Evolutionary conservation across 1,140 invertebrate species (phyloP).

Genomic region (Lordiphosa clarofinis): DNA sequence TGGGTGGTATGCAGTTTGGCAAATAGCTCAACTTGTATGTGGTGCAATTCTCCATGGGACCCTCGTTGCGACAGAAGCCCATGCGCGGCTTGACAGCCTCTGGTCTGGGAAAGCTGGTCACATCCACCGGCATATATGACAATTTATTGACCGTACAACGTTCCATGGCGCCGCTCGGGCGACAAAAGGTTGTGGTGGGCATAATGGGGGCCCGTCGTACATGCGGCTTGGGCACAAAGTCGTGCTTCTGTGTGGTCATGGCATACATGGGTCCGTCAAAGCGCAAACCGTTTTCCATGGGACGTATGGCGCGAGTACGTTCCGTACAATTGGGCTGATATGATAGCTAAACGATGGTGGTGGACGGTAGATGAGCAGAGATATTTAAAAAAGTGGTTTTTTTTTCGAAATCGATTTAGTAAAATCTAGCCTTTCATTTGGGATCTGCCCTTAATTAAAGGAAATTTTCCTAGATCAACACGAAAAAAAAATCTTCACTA

Average conservation of each 20-base stretch:
- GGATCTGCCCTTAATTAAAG: too few relatives aligned
- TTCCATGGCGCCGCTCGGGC: constrained; percentile 80
- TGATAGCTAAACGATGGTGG: constrained; percentile 78
- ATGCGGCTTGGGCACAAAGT: constrained; percentile 85
- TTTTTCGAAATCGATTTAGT: background rate
- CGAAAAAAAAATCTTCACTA: too few relatives aligned
- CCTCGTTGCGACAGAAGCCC: constrained; percentile 56
- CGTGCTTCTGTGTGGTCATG: constrained; percentile 86
- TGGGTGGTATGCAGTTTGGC: constrained; percentile 80
- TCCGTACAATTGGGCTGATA: constrained; percentile 81
- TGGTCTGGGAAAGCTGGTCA: constrained; percentile 53
- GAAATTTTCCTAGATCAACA: too few relatives aligned
- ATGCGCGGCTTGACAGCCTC: constrained; percentile 42
- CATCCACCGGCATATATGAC: constrained; percentile 81
- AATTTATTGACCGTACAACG: constrained; percentile 81
- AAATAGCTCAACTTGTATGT: constrained; percentile 82
- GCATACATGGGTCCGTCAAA: constrained; percentile 86
- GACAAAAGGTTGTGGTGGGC: constrained; percentile 81
- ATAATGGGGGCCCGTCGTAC: constrained; percentile 81
- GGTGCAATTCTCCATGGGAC: constrained; percentile 81
- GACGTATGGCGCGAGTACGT: constrained; percentile 77
- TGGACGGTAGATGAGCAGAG: constrained; percentile 21
- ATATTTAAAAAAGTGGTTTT: too few relatives aligned
- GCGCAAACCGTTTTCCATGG: constrained; percentile 62
- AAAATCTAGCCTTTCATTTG: too few relatives aligned